Base-by-base conservation (phyloP, 2,113 vertebrate species). In the Hucho hucho region DNA sequence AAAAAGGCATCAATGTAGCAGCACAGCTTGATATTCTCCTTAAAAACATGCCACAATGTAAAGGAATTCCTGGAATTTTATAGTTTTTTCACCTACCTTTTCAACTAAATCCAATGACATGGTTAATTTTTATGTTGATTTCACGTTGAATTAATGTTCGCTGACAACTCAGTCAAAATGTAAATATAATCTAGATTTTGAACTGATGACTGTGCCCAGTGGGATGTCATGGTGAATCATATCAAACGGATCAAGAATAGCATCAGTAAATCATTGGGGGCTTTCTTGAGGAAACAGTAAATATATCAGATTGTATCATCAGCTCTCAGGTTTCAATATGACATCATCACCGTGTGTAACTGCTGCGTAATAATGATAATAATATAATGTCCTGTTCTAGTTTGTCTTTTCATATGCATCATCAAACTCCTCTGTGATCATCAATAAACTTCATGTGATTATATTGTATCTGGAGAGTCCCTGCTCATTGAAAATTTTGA, bases 391-490 rank as follows among this genome's bases (percentile, higher is more conserved):
- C 86, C 64, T 81, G 53, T 70, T 47, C 76, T 73, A 74, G 68
- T 73, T 53, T 53, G 16, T 53, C 49, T 53, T 69, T 47, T 37
- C 70, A 4, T 64, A 64, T 76, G 4, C 79, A 75, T 73, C 79
- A 76, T 69, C 79, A 82, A 80, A 75, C 81, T 81, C 20, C 59
- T 58, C 80, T 83, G 82, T 86, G 75, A 84, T 79, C 65, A 73
- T 79, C 64, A 87, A 89, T 88, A 84, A 87, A 88, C 73, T 71
- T 63, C 47, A 73, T 80, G 73, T 79, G 79, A 26, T 68, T 71
- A 69, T 46, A 79, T 20, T 83, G 46, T 75, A 56, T 81, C 76
- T 61, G 18, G n/a, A 61, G 58, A n/a, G 75, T 47, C 74, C 32
- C 78, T 75, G 64, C 37, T 84, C 75, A 71, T 81, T 79, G 79